Evolutionary conservation across 2,113 vertebrate species (phyloP).

Genomic region (Mionectes macconnelli): DNA sequence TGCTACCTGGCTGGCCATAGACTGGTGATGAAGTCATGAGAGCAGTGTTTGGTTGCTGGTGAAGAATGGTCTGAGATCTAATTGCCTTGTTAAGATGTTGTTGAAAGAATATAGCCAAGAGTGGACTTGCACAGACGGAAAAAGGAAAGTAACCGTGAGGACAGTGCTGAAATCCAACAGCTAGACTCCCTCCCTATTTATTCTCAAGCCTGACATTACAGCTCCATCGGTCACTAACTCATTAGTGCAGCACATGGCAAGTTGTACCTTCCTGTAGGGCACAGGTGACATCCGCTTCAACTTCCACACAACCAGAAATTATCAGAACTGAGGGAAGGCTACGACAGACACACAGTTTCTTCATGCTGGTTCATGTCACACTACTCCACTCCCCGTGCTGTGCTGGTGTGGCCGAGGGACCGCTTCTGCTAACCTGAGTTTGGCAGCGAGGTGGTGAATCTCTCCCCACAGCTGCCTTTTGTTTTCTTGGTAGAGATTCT

Average conservation of each 20-base stretch:
- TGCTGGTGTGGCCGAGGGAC: fast-evolving
- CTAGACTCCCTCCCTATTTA: neutral
- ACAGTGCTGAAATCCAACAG: neutral
- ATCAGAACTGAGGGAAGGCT: neutral
- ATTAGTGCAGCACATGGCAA: neutral
- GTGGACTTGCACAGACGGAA: neutral
- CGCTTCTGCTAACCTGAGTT: fast-evolving
- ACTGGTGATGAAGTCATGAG: neutral
- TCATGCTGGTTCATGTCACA: neutral
- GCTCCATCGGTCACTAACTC: neutral
- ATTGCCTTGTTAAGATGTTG: neutral
- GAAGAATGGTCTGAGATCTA: neutral
- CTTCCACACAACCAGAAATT: neutral
- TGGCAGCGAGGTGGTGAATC: fast-evolving
- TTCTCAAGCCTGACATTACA: neutral
- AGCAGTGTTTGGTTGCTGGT: neutral
- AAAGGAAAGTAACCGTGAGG: neutral
- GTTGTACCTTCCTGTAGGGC: neutral
- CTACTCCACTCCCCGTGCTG: neutral
- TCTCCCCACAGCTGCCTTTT: neutral
- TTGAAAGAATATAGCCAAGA: neutral
- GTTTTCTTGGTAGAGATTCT: neutral
- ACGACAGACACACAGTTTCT: fast-evolving
- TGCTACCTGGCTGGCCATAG: neutral
- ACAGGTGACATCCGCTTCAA: neutral